These are phyloP conservation scores for Volucella inanis DNA, from an alignment of 2,888 invertebrate genomes.

Conservation along the genomic window DNA sequence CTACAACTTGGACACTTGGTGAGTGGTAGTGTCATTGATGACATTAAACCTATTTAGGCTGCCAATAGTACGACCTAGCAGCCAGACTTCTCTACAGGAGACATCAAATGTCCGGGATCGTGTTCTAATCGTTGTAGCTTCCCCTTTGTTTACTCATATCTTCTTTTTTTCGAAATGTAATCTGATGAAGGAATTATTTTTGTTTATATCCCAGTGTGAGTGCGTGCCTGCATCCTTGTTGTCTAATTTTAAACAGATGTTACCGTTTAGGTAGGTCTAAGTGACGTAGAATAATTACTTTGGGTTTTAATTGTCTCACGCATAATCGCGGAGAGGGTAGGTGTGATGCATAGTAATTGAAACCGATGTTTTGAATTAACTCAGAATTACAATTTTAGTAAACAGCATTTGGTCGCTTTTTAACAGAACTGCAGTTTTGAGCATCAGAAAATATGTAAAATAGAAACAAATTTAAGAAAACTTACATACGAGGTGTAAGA, in stretches of 20 bases:
- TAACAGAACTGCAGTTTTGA: no score
- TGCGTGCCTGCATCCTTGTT: constrained; percentile 23
- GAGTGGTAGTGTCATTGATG: constrained; percentile 20
- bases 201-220: not conserved
- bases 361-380: no score
- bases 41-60: constrained; percentile 67
- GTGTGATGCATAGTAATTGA: no score
- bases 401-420: no score
- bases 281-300: constrained; percentile 10
- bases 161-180: constrained; percentile 69
- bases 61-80: not conserved
- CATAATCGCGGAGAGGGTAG: no score
- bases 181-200: constrained; percentile 69
- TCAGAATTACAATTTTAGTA: no score
- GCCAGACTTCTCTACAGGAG: constrained; percentile 53
- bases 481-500: no score
- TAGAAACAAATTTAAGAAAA: no score
- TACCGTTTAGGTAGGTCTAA: constrained; percentile 49
- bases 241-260: constrained; percentile 67
- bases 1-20: constrained; percentile 24
- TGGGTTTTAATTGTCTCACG: no score
- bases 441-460: no score
- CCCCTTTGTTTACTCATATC: constrained; percentile 66
- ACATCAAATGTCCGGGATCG: constrained; percentile 53
- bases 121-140: constrained; percentile 63